Percentiles rank a stretch among this genome's conserved stretches.
These are phyloP conservation scores for Jaculus jaculus DNA, from an alignment of 2,113 vertebrate genomes.

Conservation along the genomic window DNA sequence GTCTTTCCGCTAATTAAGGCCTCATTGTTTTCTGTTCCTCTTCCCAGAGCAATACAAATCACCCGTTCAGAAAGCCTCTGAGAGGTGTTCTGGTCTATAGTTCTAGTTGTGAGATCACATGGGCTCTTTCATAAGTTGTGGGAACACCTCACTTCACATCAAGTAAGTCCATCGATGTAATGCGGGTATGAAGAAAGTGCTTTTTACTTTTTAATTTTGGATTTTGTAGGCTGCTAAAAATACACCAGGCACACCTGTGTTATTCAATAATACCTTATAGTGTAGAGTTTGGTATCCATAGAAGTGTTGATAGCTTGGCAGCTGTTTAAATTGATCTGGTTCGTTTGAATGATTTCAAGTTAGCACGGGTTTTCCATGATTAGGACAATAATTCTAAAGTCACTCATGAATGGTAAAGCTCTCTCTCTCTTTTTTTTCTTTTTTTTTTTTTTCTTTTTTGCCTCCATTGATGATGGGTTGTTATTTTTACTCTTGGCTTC, in stretches of 20 bases:
- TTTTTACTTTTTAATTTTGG: slow-evolving; percentile 42
- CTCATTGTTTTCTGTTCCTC: not conserved
- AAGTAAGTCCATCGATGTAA: not conserved
- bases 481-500: slow-evolving; percentile 25
- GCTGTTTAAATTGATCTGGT: slow-evolving; percentile 34
- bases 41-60: not conserved
- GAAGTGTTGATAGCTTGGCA: slow-evolving; percentile 6
- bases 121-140: not conserved
- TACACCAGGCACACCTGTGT: slow-evolving; percentile 50
- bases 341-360: slow-evolving; percentile 10
- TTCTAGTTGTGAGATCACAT: not conserved
- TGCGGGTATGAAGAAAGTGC: not conserved
- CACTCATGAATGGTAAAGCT: not conserved
- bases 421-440: too few species aligned
- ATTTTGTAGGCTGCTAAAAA: slow-evolving; percentile 58
- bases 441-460: not conserved
- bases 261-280: slow-evolving; percentile 23
- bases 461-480: not conserved
- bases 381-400: slow-evolving; percentile 14
- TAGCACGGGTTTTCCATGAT: slow-evolving; percentile 52
- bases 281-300: not conserved
- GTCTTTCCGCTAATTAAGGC: not conserved
- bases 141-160: not conserved
- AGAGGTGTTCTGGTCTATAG: not conserved
- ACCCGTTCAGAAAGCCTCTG: not conserved